Evolutionary conservation across 1,140 invertebrate species (phyloP).

Genomic region (Euwallacea similis): DNA sequence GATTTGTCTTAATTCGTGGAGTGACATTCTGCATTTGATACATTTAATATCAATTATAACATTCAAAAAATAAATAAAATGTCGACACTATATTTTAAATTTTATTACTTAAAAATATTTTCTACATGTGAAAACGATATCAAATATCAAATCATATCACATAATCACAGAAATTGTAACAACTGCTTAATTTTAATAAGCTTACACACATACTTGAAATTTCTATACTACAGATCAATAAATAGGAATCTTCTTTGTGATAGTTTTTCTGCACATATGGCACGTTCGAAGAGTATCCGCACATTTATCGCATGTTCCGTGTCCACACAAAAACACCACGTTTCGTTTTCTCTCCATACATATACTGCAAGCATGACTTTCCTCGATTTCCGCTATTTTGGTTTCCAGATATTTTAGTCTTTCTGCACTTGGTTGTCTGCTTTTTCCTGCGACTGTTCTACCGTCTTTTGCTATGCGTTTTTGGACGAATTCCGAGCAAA

Average conservation of each 20-base stretch:
- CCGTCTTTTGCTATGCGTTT: conserved; percentile 59
- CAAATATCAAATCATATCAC: too few species aligned
- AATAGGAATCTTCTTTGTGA: conserved; percentile 86
- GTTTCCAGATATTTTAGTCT: conserved; percentile 77
- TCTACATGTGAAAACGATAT: too few species aligned
- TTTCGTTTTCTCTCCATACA: conserved; percentile 79
- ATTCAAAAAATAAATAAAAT: too few species aligned
- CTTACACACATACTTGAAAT: not conserved
- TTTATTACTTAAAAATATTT: too few species aligned
- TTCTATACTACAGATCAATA: conserved; percentile 55
- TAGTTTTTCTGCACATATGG: conserved; percentile 90
- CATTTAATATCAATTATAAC: too few species aligned
- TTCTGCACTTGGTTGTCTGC: conserved; percentile 64
- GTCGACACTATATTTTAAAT: too few species aligned
- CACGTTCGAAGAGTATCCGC: conserved; percentile 80
- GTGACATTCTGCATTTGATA: too few species aligned
- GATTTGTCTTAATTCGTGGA: too few species aligned
- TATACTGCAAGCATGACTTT: conserved; percentile 76
- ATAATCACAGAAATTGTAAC: too few species aligned
- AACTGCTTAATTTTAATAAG: not conserved
- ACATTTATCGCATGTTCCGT: conserved; percentile 82
- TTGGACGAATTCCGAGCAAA: conserved; percentile 66
- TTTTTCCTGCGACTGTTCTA: conserved; percentile 56
- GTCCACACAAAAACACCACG: conserved; percentile 87
- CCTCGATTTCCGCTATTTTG: conserved; percentile 86